Evolutionary conservation across 2,797 vertebrate species (phyloP), one percentile per base, ranked within the genome.

Genomic region (Coregonus suidteri): DNA sequence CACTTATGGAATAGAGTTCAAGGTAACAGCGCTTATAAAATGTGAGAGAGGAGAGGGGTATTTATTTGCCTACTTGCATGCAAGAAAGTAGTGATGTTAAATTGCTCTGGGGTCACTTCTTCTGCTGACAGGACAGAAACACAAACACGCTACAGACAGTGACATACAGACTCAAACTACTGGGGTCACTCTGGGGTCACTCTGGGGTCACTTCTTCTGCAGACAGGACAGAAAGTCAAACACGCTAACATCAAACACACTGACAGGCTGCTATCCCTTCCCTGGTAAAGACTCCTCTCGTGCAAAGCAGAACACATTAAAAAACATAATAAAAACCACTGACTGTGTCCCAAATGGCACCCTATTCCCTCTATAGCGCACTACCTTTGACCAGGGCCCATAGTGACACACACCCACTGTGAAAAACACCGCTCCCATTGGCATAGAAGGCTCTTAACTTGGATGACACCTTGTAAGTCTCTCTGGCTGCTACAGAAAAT

Each of bases 221-320:
- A 30, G 56, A 47, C 34, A 20, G 31, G 59, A 16, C 16, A 41
- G 59, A 64, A 62, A 74, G 5, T 14, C 20, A 13, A n/a, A 37
- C 34, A 20, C 35, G 56, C 54, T 41, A 41, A 20, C n/a, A 52
- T 71, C 31, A 73, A 53, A 56, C 51, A 0, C n/a, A 53, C 47
- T 14, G 5, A 30, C 70, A 15, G 20, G 31, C 31, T 34, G 31
- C 31, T 34, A 34, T 34, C 31, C 31, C 31, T 34, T 34, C 31
- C 31, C 31, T 34, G 31, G 31, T 34, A 34, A 34, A 34, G 31
- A 34, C 30, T 82, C 69, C 75, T 25, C 75, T 83, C 14, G 80
- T 54, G 79, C 81, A 79, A 79, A 74, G 37, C 37, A 73, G 82
- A 75, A 79, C 68, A 35, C 47, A 78, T 71, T 20, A 67, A 47